Conservation (phyloP, 2,888 invertebrate genomes). For the Caenorhabditis macrosperma region DNA sequence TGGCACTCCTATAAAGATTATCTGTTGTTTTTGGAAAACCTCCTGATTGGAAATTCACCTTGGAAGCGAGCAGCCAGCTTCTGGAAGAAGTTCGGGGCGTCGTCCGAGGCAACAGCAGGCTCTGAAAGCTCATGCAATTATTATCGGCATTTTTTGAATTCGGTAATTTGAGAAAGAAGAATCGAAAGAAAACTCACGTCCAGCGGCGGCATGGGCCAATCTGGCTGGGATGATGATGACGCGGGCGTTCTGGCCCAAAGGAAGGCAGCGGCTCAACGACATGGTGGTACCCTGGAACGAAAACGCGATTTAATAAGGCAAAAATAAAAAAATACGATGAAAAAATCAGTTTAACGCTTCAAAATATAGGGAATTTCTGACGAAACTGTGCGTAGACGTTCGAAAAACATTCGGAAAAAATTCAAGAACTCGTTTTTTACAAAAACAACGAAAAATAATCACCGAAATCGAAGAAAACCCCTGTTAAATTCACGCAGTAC, state of each 20-base stretch:
- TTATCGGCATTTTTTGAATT: too few relatives aligned
- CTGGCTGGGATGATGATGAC: conserved; percentile 66
- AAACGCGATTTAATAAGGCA: not conserved
- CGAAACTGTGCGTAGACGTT: not conserved
- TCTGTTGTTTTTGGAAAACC: not conserved
- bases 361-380: not conserved
- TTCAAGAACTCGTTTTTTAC: not conserved
- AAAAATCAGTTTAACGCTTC: not conserved
- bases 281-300: conserved; percentile 63
- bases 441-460: conserved; percentile 6
- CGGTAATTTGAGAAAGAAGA: too few relatives aligned
- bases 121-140: too few relatives aligned
- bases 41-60: conserved; percentile 51
- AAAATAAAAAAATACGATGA: not conserved
- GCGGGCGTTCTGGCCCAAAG: conserved; percentile 68
- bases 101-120: conserved; percentile 61
- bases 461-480: not conserved
- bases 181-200: conserved; percentile 56
- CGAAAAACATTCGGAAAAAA: not conserved
- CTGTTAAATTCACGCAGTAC: conserved; percentile 38
- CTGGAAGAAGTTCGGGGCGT: conserved; percentile 77
- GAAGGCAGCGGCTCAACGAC: conserved; percentile 72
- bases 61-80: conserved; percentile 77
- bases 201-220: conserved; percentile 65
- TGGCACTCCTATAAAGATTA: conserved; percentile 66